Conservation (phyloP, 2,888 invertebrate genomes). For the Lasioglossum oenotherae region DNA sequence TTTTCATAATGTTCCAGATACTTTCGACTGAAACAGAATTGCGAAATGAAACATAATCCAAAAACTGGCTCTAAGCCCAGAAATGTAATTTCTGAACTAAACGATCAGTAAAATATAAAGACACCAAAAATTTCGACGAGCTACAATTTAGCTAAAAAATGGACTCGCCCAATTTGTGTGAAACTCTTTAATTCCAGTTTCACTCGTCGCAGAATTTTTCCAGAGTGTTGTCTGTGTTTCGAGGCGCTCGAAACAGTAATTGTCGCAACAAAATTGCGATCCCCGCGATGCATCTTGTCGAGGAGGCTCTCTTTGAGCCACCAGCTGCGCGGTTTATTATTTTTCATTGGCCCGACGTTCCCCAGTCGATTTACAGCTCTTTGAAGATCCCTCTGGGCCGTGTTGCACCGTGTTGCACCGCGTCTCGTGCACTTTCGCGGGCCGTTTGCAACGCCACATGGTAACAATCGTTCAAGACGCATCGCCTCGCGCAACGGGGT, state of each 20-base stretch:
- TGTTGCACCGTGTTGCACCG: not conserved
- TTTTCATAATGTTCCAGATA: not conserved
- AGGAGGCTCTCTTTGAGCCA: slow-evolving; percentile 36
- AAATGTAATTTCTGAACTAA: not conserved
- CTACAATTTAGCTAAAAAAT: not conserved
- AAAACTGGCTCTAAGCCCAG: not conserved
- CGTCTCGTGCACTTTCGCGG: slow-evolving; percentile 8
- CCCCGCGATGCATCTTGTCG: not conserved
- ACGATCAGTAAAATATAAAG: not conserved
- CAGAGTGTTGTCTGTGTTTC: not conserved
- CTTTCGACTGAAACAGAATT: not conserved
- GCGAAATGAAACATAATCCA: not conserved
- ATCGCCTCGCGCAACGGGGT: slow-evolving; percentile 1
- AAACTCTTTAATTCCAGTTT: not conserved
- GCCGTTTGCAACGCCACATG: slow-evolving; percentile 20
- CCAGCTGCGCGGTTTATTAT: slow-evolving; percentile 58
- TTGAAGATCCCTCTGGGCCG: slow-evolving; percentile 34
- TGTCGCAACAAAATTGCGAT: slow-evolving; percentile 1
- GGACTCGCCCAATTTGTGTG: not conserved
- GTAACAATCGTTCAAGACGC: slow-evolving; percentile 8
- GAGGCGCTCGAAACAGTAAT: slow-evolving; percentile 21
- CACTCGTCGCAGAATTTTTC: not conserved
- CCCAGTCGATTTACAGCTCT: slow-evolving; percentile 52
- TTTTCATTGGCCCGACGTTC: slow-evolving; percentile 46
- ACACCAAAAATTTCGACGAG: not conserved